Conservation (phyloP, 2,888 invertebrate species). For the Podabrus alpinus region DNA sequence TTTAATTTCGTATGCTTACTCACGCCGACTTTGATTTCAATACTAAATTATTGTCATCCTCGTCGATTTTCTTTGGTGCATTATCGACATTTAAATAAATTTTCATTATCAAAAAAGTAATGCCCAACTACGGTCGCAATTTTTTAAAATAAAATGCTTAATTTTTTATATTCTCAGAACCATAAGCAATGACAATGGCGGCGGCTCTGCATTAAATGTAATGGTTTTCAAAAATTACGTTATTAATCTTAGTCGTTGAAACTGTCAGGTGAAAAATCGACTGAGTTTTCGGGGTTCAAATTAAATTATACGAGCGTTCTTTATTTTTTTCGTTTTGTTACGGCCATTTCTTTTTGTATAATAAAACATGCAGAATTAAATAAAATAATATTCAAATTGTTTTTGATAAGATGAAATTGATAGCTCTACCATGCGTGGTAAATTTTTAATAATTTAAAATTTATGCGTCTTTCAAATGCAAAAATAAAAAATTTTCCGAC, state of each 20-base stretch:
- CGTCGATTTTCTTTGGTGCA: not conserved
- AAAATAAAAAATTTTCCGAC: not conserved
- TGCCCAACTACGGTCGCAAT: not conserved
- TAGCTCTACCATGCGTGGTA: not conserved
- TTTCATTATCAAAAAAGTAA: not conserved
- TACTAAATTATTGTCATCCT: not conserved
- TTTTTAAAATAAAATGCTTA: not conserved
- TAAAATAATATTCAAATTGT: not conserved
- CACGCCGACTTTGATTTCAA: constrained; percentile 25
- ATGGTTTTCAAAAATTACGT: constrained; percentile 52
- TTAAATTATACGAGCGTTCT: constrained; percentile 45
- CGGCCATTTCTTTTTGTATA: not conserved
- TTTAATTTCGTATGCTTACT: constrained; percentile 33
- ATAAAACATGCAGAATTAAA: not conserved
- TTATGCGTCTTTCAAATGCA: not conserved
- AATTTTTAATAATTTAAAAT: not conserved
- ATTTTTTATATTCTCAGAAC: constrained; percentile 21
- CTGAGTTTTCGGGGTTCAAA: constrained; percentile 45
- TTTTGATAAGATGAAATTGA: not conserved
- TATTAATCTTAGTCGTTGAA: constrained; percentile 51
- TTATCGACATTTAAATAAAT: not conserved
- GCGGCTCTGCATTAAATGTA: constrained; percentile 46
- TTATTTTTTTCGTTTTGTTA: constrained; percentile 16
- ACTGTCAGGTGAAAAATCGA: constrained; percentile 53
- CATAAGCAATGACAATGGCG: constrained; percentile 47